Conservation (phyloP, 2,888 invertebrate species). For the Chaitophorus viminalis region DNA sequence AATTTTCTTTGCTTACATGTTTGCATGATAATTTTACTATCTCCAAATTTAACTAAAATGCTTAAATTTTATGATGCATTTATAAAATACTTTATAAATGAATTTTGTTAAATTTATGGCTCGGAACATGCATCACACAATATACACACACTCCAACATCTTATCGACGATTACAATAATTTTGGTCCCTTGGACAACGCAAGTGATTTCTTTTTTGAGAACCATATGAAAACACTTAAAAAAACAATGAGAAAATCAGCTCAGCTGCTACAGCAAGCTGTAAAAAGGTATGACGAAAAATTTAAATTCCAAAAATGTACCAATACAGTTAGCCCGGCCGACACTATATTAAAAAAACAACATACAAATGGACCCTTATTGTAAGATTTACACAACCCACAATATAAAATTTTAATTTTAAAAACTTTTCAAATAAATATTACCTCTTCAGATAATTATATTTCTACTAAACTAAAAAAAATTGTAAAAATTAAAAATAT, state of each 20-base stretch:
- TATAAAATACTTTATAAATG: too few species aligned
- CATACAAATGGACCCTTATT: constrained; percentile 3
- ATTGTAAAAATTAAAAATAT: constrained; percentile 14
- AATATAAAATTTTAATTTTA: neutral
- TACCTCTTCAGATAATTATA: constrained; percentile 8
- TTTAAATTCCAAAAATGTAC: neutral
- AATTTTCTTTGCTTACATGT: too few species aligned
- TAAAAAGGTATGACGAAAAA: too few species aligned
- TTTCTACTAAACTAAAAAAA: neutral
- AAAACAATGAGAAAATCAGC: constrained; percentile 12
- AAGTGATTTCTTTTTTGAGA: too few species aligned
- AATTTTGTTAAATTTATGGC: too few species aligned
- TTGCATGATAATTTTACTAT: too few species aligned
- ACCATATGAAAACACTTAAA: constrained; percentile 4
- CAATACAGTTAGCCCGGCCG: neutral
- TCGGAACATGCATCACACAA: too few species aligned
- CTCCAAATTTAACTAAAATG: too few species aligned
- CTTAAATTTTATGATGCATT: too few species aligned
- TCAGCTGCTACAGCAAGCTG: neutral
- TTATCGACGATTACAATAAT: too few species aligned
- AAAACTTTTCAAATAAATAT: constrained; percentile 15
- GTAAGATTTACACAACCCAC: neutral
- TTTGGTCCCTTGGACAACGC: too few species aligned
- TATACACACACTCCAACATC: too few species aligned
- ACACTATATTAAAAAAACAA: neutral